Percentiles rank a stretch among this genome's conserved stretches.
Conservation (phyloP, 2,797 vertebrate species). For the Oreochromis grahami region DNA sequence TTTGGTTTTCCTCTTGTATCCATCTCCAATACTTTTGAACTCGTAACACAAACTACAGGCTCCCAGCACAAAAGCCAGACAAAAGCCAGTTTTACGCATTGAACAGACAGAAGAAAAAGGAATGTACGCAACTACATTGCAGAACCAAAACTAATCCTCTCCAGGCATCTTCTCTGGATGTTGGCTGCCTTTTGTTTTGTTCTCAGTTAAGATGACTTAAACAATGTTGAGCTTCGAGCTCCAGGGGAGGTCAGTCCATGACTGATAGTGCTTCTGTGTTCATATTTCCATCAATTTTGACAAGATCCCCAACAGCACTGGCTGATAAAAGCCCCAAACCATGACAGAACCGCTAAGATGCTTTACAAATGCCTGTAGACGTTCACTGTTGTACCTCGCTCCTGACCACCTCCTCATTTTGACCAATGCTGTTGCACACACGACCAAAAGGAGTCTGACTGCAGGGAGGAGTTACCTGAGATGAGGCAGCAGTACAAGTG, state of each 20-base stretch:
- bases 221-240: not conserved
- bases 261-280: not conserved
- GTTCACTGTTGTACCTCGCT: not conserved
- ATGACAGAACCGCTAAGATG: not conserved
- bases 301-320: not conserved
- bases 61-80: not conserved
- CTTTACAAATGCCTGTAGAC: not conserved
- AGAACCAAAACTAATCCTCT: not conserved
- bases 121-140: accelerated
- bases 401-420: not conserved
- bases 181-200: not conserved
- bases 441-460: accelerated
- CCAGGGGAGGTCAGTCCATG: not conserved
- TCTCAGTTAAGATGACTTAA: not conserved
- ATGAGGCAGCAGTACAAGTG: conserved; percentile 90
- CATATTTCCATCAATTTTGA: not conserved
- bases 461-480: conserved; percentile 76
- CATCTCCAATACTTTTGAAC: no score
- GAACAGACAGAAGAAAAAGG: not conserved
- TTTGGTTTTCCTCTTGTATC: no score
- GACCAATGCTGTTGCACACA: accelerated
- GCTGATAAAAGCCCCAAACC: not conserved
- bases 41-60: not conserved
- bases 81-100: not conserved
- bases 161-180: not conserved